These are phyloP conservation scores for Willisornis vidua DNA, from an alignment of 2,113 vertebrate genomes.

Conservation along the genomic window DNA sequence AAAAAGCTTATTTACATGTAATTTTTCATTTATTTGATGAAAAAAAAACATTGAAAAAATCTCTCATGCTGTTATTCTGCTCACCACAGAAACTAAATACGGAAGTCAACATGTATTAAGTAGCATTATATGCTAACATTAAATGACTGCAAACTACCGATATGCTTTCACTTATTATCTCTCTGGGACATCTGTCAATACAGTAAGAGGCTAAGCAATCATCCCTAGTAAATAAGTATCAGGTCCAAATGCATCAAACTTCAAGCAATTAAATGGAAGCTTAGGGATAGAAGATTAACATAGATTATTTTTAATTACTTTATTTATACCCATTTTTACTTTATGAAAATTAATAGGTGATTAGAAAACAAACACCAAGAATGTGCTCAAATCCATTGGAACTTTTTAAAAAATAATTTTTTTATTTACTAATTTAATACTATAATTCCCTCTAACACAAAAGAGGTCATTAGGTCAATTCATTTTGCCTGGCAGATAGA, in stretches of 20 bases:
- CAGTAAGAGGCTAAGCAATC: conserved; percentile 51
- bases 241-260: conserved; percentile 28
- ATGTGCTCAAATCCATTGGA: background rate
- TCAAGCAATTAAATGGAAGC: conserved; percentile 46
- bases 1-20: background rate
- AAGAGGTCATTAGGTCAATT: background rate
- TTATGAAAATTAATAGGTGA: conserved; percentile 24
- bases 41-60: background rate
- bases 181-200: conserved; percentile 66
- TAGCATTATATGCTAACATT: conserved; percentile 18
- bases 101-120: conserved; percentile 24
- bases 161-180: conserved; percentile 56
- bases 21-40: background rate
- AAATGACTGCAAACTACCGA: conserved; percentile 40
- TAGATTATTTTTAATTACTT: conserved; percentile 46
- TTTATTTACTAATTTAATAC: background rate
- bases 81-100: background rate
- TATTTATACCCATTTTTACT: conserved; percentile 40
- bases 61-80: background rate
- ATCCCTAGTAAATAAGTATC: conserved; percentile 42
- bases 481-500: background rate
- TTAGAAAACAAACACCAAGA: background rate
- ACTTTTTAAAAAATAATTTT: background rate
- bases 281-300: conserved; percentile 47
- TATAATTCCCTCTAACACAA: background rate